Base-by-base conservation (phyloP, 1,140 invertebrate genomes). In the Mylabris phalerata region DNA sequence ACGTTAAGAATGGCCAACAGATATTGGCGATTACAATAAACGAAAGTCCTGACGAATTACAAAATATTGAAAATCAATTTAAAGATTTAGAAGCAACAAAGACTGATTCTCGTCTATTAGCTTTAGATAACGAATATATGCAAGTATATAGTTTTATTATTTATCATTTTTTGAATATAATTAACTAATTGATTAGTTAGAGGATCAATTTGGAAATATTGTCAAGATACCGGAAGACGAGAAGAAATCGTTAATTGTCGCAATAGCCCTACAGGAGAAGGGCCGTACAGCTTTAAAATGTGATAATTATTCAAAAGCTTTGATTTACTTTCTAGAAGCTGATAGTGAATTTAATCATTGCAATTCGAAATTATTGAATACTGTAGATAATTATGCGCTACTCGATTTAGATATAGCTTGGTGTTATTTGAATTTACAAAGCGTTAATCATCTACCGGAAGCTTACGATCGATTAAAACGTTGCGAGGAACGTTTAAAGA, bases 401-500 rank as follows among this genome's bases (percentile, higher is more conserved):
- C 74, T 92, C 4, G 87, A 90, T 73, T 74, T 92, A 63, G 89
- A 92, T 71, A 88, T 92, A 61, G 86, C 86, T 3, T 92, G 90
- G 90, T 90, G 88, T 73, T 92, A 92, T 76, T 76, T 91, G 27
- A 83, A 82, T 67, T 75, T 92, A 11, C 78, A 82, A 66, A 88
- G 83, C 70, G 77, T 90, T 13, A 77, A 79, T 11, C 81, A 88
- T 55, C 71, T 89, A 42, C 85, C 85, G 10, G 86, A 90, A 72
- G 89, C 87, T 2, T 82, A 86, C 41, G 67, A 77, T 5, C 75
- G 88, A 39, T 73, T 92, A 38, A 70, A 71, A 11, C 74, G 77
- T 25, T 88, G 88, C 65, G 85, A 89, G 67, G 71, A 79, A 10
- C 81, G 78, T 55, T 86, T 92, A 63, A 72, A 76, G 3, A 76